A percentile compares a stretch with the other conserved stretches of the same genome.
Conservation (phyloP, 2,888 invertebrate genomes). For the Fabriciana adippe region DNA sequence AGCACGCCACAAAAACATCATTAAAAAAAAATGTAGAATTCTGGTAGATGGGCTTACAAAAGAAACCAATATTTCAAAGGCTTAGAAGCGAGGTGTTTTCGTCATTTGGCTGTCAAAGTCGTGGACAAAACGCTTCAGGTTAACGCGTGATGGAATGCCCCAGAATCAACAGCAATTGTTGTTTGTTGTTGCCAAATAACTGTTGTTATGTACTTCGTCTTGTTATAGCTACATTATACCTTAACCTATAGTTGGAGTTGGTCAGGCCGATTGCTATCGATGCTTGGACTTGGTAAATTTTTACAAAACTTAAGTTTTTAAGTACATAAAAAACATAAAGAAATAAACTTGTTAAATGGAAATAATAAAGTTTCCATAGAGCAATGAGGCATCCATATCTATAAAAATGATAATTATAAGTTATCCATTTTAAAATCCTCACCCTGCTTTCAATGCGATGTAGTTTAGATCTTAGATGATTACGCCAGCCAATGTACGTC, state of each 20-base stretch:
- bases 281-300: neutral
- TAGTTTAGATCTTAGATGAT: too few species aligned
- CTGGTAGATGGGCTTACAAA: slow-evolving; percentile 26
- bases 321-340: too few species aligned
- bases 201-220: slow-evolving; percentile 39
- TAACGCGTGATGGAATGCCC: slow-evolving; percentile 61
- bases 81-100: slow-evolving; percentile 46
- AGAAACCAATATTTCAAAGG: slow-evolving; percentile 42
- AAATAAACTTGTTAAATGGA: too few species aligned
- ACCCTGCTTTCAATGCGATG: too few species aligned
- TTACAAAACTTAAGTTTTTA: too few species aligned
- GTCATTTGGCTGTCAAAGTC: slow-evolving; percentile 57
- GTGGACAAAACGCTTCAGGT: slow-evolving; percentile 47
- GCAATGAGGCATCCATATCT: too few species aligned
- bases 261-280: slow-evolving; percentile 8
- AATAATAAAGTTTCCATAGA: too few species aligned
- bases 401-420: too few species aligned
- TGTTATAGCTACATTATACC: slow-evolving; percentile 32
- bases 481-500: too few species aligned
- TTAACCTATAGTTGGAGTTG: slow-evolving; percentile 19
- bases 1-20: slow-evolving; percentile 7
- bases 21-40: slow-evolving; percentile 24
- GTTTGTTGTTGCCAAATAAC: slow-evolving; percentile 53
- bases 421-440: too few species aligned
- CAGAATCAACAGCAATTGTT: slow-evolving; percentile 42